Evolutionary conservation across 1,140 invertebrate genomes (phyloP).

Genomic region (Heterodera schachtii): DNA sequence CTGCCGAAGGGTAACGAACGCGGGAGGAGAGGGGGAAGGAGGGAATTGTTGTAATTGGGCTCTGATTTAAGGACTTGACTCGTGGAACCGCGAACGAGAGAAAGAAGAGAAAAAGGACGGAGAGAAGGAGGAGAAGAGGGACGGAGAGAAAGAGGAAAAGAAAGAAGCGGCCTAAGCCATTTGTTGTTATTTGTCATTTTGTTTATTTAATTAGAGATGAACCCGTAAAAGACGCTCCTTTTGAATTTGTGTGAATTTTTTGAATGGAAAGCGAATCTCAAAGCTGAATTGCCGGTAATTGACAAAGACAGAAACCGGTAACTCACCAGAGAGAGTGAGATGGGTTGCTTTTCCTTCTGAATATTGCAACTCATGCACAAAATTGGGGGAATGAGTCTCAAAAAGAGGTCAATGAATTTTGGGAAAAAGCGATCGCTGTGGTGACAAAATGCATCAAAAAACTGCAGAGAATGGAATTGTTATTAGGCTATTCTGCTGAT

Average conservation of each 20-base stretch:
- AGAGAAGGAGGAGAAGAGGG: conserved; percentile 26
- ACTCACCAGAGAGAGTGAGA: too few relatives aligned
- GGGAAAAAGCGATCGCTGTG: neutral
- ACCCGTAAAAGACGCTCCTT: neutral
- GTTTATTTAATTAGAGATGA: neutral
- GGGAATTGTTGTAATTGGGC: neutral
- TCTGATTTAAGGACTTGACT: conserved; percentile 72
- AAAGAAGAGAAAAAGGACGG: conserved; percentile 34
- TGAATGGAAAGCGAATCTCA: too few relatives aligned
- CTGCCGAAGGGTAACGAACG: conserved; percentile 81
- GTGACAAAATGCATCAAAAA: too few relatives aligned
- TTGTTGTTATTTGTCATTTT: conserved; percentile 3
- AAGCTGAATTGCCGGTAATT: too few relatives aligned
- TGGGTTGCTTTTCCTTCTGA: neutral
- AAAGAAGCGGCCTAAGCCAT: conserved; percentile 17
- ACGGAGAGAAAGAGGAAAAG: conserved; percentile 26
- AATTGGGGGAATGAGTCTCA: neutral
- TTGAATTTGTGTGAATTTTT: too few relatives aligned
- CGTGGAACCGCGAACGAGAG: conserved; percentile 77
- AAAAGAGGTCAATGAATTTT: neutral
- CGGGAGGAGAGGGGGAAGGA: neutral
- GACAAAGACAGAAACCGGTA: neutral
- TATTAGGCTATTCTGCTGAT: too few relatives aligned
- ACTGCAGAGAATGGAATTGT: neutral
- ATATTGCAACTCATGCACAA: neutral